Evolutionary conservation across 1,140 invertebrate genomes (phyloP), one percentile per base, ranked within the genome.

Genomic region (Chymomyza costata): DNA sequence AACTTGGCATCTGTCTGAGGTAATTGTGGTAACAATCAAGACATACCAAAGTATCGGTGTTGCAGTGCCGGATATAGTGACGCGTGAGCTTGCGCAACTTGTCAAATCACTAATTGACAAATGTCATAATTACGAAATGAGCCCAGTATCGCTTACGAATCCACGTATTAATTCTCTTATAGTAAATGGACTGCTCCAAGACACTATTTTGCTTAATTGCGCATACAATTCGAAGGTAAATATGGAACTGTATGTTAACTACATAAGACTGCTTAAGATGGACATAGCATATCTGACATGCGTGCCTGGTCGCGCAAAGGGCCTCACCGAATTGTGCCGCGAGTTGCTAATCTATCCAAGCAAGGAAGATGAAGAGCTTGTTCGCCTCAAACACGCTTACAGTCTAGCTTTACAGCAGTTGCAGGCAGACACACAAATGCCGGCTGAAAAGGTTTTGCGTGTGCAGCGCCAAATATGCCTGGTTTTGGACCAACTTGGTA

Each of bases 401-500:
- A 48, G 37, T n/a, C 2, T 46, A 1, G 64, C 49, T 1, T 1
- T 78, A 1, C 30, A 19, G 5, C 59, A 68, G 25, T 14, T 78
- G 2, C 3, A 25, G 1, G 15, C 31, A 0, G 6, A 11, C 1
- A 37, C 31, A 2, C 30, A 17, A 16, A 2, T 52, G 13, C 10
- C 14, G 8, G 35, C 54, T 0, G 5, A 6, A 11, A 5, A 46
- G 1, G 14, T 78, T 10, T 1, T 71, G 1, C 25, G 44, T 2
- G 6, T 16, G 0, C 52, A 74, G 11, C 11, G 38, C 0, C 16
- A 60, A 2, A 15, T 78, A 1, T 54, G 63, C 16, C 19, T 65
- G 6, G 67, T 80, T 1, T n/a, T 80, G 2, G 31, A 37, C 7
- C 59, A 56, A 21, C 34, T 84, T 17, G 60, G 70, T 15, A 84